Base-by-base conservation (phyloP, 2,797 vertebrate species). In the Meda fulgida region DNA sequence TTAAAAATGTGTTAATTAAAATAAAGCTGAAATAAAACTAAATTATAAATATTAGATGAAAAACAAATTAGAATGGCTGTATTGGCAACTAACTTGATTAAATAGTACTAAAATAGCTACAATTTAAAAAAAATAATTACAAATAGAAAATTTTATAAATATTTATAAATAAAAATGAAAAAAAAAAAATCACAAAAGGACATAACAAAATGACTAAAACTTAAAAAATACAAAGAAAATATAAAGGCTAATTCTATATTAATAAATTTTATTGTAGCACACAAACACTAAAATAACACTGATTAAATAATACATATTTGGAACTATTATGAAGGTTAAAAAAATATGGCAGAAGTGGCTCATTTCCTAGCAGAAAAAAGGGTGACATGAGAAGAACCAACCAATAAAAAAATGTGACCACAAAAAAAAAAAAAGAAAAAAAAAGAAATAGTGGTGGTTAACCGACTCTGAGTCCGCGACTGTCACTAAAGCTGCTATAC, bases 371-470 rank as follows among this genome's bases (percentile, higher is more conserved):
- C 29, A 23, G 26, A 23, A 34, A 29, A 72, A 76, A 36, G 2
- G 60, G 9, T 23, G 63, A 67, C 8, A 2, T 2, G 5, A 67
- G 7, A 66, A 71, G 1, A 55, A 71, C 14, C 23, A 81, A 55
- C 14, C 36, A 81, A 55, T 21, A 18, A 70, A 70, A 73, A 53
- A 21, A 26, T 18, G 7, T 80, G 43, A 80, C 63, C 43, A 23
- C 46, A 69, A 38, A 69, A 38, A 69, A 34, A 48, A 38, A 69
- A 34, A 48, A 48, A 36, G n/a, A 69, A 51, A 80, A 80, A 80
- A 31, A 19, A 53, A 36, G 21, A 80, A 69, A 36, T 34, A 66
- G 26, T 48, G 11, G 60, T 66, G 43, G 78, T 71, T 53, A 81
- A 71, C 71, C 26, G 29, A 21, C 55, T 63, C 6, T 7, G 51